phyloP scores from a whole-genome alignment of 2,797 vertebrate species.

The Sebastiscus albofasciatus region DNA sequence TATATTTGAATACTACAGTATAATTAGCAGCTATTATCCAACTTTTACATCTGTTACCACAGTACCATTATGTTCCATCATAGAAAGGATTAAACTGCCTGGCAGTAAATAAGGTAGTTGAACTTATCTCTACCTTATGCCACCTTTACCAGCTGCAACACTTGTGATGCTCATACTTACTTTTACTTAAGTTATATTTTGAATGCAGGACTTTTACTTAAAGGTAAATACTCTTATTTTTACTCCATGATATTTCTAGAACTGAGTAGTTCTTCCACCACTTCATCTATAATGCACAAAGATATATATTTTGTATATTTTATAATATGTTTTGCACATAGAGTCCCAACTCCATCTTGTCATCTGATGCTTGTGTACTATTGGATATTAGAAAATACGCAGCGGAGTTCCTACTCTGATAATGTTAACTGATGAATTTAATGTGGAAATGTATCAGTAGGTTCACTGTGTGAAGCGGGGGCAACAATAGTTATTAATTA shows the following conservation, averaged over 20 bases:
- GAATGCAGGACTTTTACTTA: not conserved
- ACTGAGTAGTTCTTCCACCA: not conserved
- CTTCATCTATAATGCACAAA: not conserved
- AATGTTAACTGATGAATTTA: no score
- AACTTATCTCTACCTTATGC: not conserved
- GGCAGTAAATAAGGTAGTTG: not conserved
- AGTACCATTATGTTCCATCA: not conserved
- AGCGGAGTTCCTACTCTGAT: not conserved
- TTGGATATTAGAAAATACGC: not conserved
- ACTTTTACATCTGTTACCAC: not conserved
- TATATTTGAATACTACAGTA: not conserved
- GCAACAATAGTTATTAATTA: no score
- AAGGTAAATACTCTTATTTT: not conserved
- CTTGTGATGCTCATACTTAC: not conserved
- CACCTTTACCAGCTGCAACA: not conserved
- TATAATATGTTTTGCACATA: no score
- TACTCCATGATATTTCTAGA: not conserved
- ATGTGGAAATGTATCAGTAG: no score
- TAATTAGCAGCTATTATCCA: not conserved
- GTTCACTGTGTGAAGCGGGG: no score
- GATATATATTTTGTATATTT: no score
- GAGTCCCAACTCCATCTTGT: not conserved
- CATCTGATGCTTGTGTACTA: not conserved
- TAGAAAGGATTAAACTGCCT: not conserved
- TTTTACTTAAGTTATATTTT: not conserved